A percentile compares a stretch with the other conserved stretches of the same genome.
These are phyloP conservation scores for Rhea pennata DNA, from an alignment of 2,113 vertebrate species.

Conservation along the genomic window DNA sequence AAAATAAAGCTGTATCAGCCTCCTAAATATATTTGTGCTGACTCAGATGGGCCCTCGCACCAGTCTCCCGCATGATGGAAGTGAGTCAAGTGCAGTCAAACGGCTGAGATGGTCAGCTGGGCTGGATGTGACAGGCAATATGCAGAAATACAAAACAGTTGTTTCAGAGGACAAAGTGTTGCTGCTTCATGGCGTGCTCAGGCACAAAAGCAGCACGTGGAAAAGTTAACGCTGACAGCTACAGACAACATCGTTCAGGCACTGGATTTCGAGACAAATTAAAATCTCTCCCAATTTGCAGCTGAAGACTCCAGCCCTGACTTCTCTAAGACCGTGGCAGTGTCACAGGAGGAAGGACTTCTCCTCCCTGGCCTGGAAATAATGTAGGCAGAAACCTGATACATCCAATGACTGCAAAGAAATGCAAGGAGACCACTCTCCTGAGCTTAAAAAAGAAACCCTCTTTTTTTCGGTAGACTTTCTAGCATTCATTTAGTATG, in stretches of 20 bases:
- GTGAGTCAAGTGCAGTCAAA: accelerated
- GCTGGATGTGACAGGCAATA: not conserved
- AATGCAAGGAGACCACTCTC: not conserved
- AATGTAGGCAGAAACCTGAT: not conserved
- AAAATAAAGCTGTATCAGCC: not conserved
- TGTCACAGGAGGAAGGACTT: not conserved
- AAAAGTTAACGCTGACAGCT: not conserved
- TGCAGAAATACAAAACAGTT: not conserved
- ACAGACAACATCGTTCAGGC: not conserved
- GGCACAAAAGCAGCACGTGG: not conserved
- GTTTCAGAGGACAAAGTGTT: not conserved
- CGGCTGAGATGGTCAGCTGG: not conserved
- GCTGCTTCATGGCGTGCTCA: too few species aligned
- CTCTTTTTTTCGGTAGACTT: not conserved
- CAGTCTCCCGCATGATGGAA: not conserved
- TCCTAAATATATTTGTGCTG: not conserved
- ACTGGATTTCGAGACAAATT: not conserved
- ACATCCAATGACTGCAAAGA: not conserved
- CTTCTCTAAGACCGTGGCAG: not conserved
- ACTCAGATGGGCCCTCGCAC: accelerated
- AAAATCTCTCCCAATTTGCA: not conserved
- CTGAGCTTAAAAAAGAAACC: not conserved
- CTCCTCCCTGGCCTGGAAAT: not conserved
- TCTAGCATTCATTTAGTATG: not conserved
- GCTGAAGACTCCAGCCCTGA: not conserved